Percentiles rank a stretch among this genome's conserved stretches.
Evolutionary conservation across 64 coral and sea anemone species (phyloP).

Genomic region (Catalaphyllia jardinei): DNA sequence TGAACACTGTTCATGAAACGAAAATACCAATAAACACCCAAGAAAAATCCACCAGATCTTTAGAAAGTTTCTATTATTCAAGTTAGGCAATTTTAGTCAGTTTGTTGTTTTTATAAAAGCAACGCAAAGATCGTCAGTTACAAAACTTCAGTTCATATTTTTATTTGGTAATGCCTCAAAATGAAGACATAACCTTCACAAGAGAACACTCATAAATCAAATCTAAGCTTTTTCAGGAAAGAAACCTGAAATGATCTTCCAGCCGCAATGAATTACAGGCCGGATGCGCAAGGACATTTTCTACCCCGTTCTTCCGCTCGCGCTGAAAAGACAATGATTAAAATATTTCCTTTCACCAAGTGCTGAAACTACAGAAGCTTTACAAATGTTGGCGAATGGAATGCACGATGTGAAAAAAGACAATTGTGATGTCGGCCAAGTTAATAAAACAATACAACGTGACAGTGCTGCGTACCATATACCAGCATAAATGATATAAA

Average conservation of each 20-base stretch:
- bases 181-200: not conserved
- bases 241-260: not conserved
- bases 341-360: not conserved
- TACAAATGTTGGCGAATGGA: not conserved
- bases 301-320: not conserved
- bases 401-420: not conserved
- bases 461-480: not conserved
- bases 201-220: too few relatives aligned
- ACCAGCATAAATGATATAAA: not conserved
- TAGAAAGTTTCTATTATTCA: not conserved
- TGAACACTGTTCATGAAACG: too few relatives aligned
- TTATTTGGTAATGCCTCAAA: not conserved
- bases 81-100: not conserved
- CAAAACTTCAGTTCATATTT: too few relatives aligned
- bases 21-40: too few relatives aligned
- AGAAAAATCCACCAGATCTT: too few relatives aligned
- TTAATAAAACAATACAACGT: not conserved
- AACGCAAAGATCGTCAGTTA: too few relatives aligned
- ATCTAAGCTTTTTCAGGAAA: not conserved
- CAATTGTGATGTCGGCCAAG: not conserved
- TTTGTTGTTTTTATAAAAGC: too few relatives aligned
- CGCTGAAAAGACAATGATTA: not conserved
- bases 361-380: not conserved
- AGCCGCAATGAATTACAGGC: not conserved
- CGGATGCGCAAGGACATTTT: not conserved